These are phyloP conservation scores for Takifugu flavidus DNA, from an alignment of 2,113 vertebrate genomes.

Conservation along the genomic window DNA sequence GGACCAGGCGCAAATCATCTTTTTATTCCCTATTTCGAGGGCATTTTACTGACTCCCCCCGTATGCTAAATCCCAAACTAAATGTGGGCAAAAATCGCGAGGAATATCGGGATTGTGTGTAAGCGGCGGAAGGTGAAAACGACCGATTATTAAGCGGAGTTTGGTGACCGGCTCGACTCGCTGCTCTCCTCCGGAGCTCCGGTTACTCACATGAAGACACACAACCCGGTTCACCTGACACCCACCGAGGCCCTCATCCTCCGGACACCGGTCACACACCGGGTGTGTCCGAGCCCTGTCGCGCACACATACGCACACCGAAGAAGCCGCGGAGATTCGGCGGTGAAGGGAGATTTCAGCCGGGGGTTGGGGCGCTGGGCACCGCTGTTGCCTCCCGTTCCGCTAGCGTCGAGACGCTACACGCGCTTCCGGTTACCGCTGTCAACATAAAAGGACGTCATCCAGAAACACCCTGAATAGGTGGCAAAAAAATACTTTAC, in stretches of 20 bases:
- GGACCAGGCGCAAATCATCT: no score
- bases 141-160: conserved; percentile 24
- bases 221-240: conserved; percentile 37
- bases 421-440: neutral
- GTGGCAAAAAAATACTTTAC: neutral
- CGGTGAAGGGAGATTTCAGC: conserved; percentile 42
- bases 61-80: no score
- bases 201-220: conserved; percentile 68
- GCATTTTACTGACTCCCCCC: no score
- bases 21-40: no score
- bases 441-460: conserved; percentile 34
- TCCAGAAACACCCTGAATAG: neutral
- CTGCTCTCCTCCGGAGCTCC: conserved; percentile 11
- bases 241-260: conserved; percentile 39
- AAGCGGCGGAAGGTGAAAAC: neutral
- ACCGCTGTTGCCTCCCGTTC: conserved; percentile 27
- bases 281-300: conserved; percentile 39
- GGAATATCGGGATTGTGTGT: neutral
- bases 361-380: conserved; percentile 37
- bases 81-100: neutral
- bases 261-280: conserved; percentile 28
- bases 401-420: conserved; percentile 1
- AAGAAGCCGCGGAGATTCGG: conserved; percentile 27
- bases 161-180: conserved; percentile 21
- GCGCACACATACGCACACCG: conserved; percentile 32